Evolutionary conservation across 2,797 vertebrate genomes (phyloP).

Genomic region (Emys orbicularis): DNA sequence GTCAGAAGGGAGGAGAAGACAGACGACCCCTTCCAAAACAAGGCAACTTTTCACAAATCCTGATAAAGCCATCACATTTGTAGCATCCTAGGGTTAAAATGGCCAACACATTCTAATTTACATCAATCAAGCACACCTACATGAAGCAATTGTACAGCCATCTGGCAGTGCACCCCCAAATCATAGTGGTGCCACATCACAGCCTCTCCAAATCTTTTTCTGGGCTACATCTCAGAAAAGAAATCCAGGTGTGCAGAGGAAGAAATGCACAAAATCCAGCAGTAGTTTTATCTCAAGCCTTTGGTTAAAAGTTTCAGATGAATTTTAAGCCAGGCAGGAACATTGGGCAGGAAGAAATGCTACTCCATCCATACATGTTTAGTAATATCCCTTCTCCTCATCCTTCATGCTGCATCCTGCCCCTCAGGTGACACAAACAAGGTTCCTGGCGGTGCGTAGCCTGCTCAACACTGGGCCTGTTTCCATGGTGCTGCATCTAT

Average conservation of each 20-base stretch:
- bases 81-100: neutral
- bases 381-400: neutral
- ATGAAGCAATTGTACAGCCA: conserved; percentile 89
- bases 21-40: neutral
- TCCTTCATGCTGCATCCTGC: conserved; percentile 39
- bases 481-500: conserved; percentile 81
- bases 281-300: conserved; percentile 48
- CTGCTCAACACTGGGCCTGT: conserved; percentile 79
- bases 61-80: neutral
- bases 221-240: conserved; percentile 64
- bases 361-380: neutral
- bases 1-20: neutral
- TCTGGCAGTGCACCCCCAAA: conserved; percentile 85
- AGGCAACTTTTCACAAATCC: neutral
- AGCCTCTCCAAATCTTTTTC: conserved; percentile 49
- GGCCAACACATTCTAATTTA: conserved; percentile 8
- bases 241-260: conserved; percentile 51
- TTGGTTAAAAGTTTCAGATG: conserved; percentile 36
- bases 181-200: conserved; percentile 81
- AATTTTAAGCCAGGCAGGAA: conserved; percentile 30
- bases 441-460: conserved; percentile 64
- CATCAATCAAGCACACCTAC: conserved; percentile 83
- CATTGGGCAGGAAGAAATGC: conserved; percentile 24
- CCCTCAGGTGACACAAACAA: conserved; percentile 79
- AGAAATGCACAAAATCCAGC: conserved; percentile 44